A percentile compares a stretch with the other conserved stretches of the same genome.
phyloP scores from a whole-genome alignment of 37 sponge, comb jelly and placozoan genomes.

The Beroe forskalii region DNA sequence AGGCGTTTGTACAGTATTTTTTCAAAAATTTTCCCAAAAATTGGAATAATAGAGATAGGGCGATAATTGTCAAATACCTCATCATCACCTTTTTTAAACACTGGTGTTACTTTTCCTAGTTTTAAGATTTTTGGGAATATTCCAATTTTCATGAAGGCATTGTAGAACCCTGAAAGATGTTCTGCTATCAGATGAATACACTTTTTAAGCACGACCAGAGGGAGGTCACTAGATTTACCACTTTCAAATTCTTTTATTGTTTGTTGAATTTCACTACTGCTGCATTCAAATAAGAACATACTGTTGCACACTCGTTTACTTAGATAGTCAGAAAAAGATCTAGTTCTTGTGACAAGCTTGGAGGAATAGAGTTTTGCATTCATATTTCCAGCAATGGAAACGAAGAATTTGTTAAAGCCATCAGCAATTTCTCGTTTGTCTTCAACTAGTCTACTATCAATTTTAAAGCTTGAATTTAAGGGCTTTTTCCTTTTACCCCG shows the following conservation, averaged over 20 bases:
- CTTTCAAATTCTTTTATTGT: background rate
- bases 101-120: too few relatives aligned
- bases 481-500: background rate
- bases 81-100: too few relatives aligned
- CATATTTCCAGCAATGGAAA: background rate
- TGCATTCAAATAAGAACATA: background rate
- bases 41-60: too few relatives aligned
- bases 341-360: background rate
- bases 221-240: background rate
- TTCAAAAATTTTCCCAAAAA: conserved; percentile 10
- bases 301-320: background rate
- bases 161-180: background rate
- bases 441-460: background rate
- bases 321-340: too few relatives aligned
- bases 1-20: background rate
- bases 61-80: too few relatives aligned
- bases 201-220: background rate
- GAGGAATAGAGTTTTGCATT: background rate
- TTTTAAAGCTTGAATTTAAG: background rate
- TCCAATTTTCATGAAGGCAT: background rate
- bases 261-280: background rate
- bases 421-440: background rate
- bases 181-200: background rate
- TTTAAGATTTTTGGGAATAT: too few relatives aligned
- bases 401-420: too few relatives aligned